Percentiles rank a stretch among this genome's conserved stretches.
phyloP scores from a whole-genome alignment of 2,113 vertebrate species.

The Catharus minimus region DNA sequence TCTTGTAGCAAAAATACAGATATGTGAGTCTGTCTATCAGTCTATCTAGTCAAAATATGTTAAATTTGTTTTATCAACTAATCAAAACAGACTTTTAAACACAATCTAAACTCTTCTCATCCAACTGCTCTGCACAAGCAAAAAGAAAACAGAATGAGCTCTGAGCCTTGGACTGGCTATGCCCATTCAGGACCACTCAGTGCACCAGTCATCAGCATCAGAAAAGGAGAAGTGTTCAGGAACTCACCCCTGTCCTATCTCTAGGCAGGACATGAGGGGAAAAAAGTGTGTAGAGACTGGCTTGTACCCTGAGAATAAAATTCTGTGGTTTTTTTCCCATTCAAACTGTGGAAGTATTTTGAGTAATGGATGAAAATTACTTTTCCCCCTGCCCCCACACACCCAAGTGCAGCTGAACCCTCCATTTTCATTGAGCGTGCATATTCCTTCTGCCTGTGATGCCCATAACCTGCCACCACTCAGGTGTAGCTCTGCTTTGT shows the following conservation, averaged over 20 bases:
- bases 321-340: not conserved
- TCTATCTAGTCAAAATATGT: not conserved
- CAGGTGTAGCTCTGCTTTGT: not conserved
- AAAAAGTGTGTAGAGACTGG: not conserved
- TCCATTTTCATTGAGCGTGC: not conserved
- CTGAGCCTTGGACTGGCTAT: not conserved
- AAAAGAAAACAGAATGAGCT: not conserved
- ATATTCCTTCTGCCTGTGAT: not conserved
- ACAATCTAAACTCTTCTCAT: not conserved
- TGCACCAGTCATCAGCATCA: not conserved
- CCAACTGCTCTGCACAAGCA: not conserved
- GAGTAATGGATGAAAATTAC: not conserved
- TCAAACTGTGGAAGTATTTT: not conserved
- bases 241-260: not conserved
- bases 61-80: not conserved
- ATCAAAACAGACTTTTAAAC: not conserved
- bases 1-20: not conserved
- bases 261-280: not conserved
- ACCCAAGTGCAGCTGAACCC: not conserved
- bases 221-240: not conserved
- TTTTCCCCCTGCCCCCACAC: accelerated
- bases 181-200: not conserved
- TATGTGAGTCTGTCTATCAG: not conserved
- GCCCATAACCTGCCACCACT: not conserved
- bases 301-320: not conserved